Base-by-base conservation (phyloP, 2,888 invertebrate species). In the Frankliniella intonsa region DNA sequence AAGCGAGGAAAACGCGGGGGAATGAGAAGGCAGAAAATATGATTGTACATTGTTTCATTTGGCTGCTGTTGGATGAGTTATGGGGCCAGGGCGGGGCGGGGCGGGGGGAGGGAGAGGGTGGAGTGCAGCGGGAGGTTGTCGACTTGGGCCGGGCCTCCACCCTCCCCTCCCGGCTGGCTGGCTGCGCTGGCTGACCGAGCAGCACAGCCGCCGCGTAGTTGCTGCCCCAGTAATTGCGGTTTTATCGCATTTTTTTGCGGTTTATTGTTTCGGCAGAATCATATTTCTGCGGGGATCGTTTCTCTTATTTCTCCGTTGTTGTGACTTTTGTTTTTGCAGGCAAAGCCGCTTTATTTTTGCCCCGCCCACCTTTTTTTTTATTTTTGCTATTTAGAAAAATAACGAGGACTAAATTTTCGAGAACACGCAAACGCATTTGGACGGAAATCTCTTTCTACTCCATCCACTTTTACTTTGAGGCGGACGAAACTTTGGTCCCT, bases 11-110 rank as follows among this genome's bases (percentile, higher is more conserved):
- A 25, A 25, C 69, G 69, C 69, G 11, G 14, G 69, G 25, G 69
- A 76, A 76, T 76, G 69, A 76, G 69, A 76, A 76, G 69, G 69
- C 69, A 76, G 69, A 76, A 76, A 76, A 76, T 76, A 76, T 76
- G 69, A 76, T 76, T 76, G 69, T 76, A 76, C 69, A 76, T 76
- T 76, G 69, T 76, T 76, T 76, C 69, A 76, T 76, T 76, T 76
- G 69, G 69, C 69, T 76, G 69, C 69, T 76, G 69, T 76, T 76
- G 69, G 69, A 76, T 76, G 69, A 76, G 69, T 76, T 76, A 76
- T 76, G 69, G 25, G 8, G 69, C 25, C 22, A 25, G 69, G 69
- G 12, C 69, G 69, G 69, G 69, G 62, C 8, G 62, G 62, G 62
- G 62, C 14, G 14, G 55, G 55, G 51, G 9, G 51, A 12, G 55